A percentile compares a stretch with the other conserved stretches of the same genome.
These are phyloP conservation scores for Spea hammondii DNA, from an alignment of 2,797 vertebrate genomes.

Conservation along the genomic window DNA sequence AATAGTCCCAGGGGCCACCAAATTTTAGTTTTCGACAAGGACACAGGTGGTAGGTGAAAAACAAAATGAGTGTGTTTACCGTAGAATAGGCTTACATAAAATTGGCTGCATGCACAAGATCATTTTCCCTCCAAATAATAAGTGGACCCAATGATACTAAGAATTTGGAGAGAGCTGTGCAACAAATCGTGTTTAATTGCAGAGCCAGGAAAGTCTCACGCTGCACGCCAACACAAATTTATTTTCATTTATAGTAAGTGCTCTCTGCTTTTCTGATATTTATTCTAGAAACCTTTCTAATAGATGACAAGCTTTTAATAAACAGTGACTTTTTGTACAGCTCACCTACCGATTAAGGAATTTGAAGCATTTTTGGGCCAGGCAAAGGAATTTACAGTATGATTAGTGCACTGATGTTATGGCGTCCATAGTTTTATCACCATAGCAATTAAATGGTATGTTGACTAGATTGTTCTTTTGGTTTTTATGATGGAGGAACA, in stretches of 20 bases:
- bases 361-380: slow-evolving; percentile 38
- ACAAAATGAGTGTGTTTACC: slow-evolving; percentile 28
- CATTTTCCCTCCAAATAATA: slow-evolving; percentile 41
- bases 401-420: slow-evolving; percentile 10
- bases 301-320: slow-evolving; percentile 51
- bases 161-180: slow-evolving; percentile 44
- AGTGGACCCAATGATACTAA: slow-evolving; percentile 42
- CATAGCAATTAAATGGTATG: too few species aligned
- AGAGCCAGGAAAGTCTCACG: slow-evolving; percentile 48
- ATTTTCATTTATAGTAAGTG: slow-evolving; percentile 53
- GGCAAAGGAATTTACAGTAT: slow-evolving; percentile 10
- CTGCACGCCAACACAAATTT: slow-evolving; percentile 50
- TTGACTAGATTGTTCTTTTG: too few species aligned
- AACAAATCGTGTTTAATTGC: slow-evolving; percentile 53
- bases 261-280: slow-evolving; percentile 49
- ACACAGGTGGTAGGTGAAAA: slow-evolving; percentile 38
- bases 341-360: slow-evolving; percentile 40
- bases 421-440: not conserved
- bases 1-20: not conserved
- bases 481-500: too few species aligned
- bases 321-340: slow-evolving; percentile 44
- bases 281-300: slow-evolving; percentile 47
- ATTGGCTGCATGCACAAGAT: slow-evolving; percentile 35
- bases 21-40: slow-evolving; percentile 1
- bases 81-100: slow-evolving; percentile 26